Percentiles rank a stretch among this genome's conserved stretches.
These are phyloP conservation scores for Synergus umbraculus DNA, from an alignment of 2,888 invertebrate species.

Conservation along the genomic window DNA sequence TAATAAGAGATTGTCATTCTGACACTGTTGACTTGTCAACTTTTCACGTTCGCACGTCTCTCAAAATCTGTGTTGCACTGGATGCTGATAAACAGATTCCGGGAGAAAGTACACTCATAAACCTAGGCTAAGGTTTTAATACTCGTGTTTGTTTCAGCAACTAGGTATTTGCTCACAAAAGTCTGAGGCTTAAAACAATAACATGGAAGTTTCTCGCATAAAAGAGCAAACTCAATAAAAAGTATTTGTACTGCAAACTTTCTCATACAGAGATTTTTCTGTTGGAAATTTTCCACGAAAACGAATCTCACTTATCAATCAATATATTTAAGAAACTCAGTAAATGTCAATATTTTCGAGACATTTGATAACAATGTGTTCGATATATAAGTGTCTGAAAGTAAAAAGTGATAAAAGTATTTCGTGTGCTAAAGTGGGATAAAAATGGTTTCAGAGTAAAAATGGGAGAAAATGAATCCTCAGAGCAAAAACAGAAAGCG, in stretches of 20 bases:
- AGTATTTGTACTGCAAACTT: neutral
- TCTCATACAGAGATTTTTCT: neutral
- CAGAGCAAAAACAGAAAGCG: no score
- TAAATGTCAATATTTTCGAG: no score
- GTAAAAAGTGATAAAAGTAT: no score
- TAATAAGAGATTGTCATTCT: no score
- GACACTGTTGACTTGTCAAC: neutral
- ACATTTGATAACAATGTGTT: no score
- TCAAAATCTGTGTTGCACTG: neutral
- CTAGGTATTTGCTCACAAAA: neutral
- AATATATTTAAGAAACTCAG: no score
- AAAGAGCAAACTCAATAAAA: neutral
- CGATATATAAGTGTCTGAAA: no score
- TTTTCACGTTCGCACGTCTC: neutral
- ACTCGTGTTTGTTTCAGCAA: neutral
- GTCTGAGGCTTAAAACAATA: neutral
- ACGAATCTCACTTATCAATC: neutral
- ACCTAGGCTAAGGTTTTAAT: neutral
- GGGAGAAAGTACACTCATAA: neutral
- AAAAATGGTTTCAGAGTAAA: no score
- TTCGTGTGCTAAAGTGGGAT: no score
- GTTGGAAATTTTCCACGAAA: neutral
- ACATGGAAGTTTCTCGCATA: neutral
- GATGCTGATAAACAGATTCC: neutral
- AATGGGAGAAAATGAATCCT: no score